Conservation (phyloP, 2,888 invertebrate genomes). For the Drosophila leonis region DNA sequence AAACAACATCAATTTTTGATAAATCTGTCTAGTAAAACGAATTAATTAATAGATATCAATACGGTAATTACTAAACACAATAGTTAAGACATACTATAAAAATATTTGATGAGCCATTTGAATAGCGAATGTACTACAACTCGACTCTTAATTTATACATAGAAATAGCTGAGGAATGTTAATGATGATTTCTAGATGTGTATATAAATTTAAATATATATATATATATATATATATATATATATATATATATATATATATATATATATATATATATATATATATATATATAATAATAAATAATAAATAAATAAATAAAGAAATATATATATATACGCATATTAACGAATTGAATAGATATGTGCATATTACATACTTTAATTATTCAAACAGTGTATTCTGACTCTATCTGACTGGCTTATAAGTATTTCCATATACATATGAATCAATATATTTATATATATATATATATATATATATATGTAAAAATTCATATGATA, state of each 20-base stretch:
- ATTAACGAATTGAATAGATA: too few species aligned
- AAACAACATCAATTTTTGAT: background rate
- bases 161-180: slow-evolving; percentile 7
- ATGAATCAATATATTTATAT: background rate
- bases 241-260: background rate
- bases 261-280: background rate
- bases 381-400: slow-evolving; percentile 58
- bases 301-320: background rate
- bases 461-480: background rate
- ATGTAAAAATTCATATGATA: too few species aligned
- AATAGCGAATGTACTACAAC: slow-evolving; percentile 1
- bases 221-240: background rate
- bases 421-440: slow-evolving; percentile 41
- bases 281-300: background rate
- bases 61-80: slow-evolving; percentile 9
- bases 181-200: slow-evolving; percentile 16
- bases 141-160: slow-evolving; percentile 27
- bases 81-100: slow-evolving; percentile 6
- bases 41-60: slow-evolving; percentile 15
- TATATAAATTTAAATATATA: background rate
- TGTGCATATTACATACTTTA: slow-evolving; percentile 23
- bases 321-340: background rate
- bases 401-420: slow-evolving; percentile 42
- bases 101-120: slow-evolving; percentile 19
- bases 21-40: background rate